Evolutionary conservation across 2,797 vertebrate species (phyloP), one percentile per base, ranked within the genome.

Genomic region (Falco novaeseelandiae): DNA sequence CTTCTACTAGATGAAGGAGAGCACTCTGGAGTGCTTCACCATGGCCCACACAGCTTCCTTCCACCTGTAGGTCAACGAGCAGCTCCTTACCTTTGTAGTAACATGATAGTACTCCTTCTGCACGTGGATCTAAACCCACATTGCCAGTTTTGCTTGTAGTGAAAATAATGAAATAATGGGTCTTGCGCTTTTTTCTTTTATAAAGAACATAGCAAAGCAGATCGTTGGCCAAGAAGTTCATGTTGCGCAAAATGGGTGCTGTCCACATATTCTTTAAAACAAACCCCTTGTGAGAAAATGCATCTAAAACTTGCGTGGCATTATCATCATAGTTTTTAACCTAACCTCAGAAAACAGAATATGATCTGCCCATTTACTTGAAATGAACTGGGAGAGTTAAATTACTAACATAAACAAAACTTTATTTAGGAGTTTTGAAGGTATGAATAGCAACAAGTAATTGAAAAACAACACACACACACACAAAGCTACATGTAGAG

Each of bases 221-320:
- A 65, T 48, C 49, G 81, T 74, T 20, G 67, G 25, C 17, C n/a
- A 51, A 11, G 26, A 72, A 70, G 58, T 8, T 48, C 44, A 40
- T 0, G 0, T 8, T 44, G 15, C 36, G 65, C 0, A 1, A 84
- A 89, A 67, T 13, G 5, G 8, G 8, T 51, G 15, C 30, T 44
- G 36, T 14, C 27, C 22, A 7, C 1, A 1, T 8, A 8, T 22
- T 57, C 38, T 65, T 73, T 59, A 76, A 80, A 88, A 81, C 7
- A 74, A 84, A 59, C 23, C 21, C 6, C 55, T 44, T 2, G 0
- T 12, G 32, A 67, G 29, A 87, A 93, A 80, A 34, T 0, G 0
- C 4, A 73, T 16, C 14, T 80, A 52, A 42, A 89, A 42, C 12
- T 42, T 23, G 6, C 65, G 18, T 10, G 21, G 13, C 1, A 8